Conservation (phyloP, 2,113 vertebrate species). For the Datnioides undecimradiatus region DNA sequence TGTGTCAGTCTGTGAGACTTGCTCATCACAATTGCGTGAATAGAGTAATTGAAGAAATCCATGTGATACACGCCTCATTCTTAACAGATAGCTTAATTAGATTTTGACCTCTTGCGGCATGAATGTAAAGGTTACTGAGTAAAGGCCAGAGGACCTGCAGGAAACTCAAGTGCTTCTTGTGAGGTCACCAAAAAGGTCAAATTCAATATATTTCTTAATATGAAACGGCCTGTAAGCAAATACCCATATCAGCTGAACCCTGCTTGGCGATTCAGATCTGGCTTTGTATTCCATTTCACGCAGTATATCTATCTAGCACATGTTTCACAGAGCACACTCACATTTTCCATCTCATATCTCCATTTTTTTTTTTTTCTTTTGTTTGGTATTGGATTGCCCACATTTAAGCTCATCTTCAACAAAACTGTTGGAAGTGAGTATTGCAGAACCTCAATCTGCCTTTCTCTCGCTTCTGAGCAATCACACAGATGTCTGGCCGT, state of each 20-base stretch:
- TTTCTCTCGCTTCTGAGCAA: constrained; percentile 60
- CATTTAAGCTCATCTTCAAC: constrained; percentile 38
- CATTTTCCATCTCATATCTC: constrained; percentile 3
- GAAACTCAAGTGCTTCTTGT: too few relatives aligned
- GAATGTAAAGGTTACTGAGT: background rate
- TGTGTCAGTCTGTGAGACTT: background rate
- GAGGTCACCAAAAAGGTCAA: background rate
- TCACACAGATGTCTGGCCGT: constrained; percentile 60
- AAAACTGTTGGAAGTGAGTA: constrained; percentile 24
- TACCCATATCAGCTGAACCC: background rate
- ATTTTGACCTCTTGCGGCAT: background rate
- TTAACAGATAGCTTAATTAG: background rate
- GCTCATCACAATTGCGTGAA: background rate
- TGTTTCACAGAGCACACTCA: constrained; percentile 14
- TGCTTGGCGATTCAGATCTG: constrained; percentile 12
- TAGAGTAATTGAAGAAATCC: background rate
- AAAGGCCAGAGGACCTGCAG: background rate
- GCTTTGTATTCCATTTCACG: constrained; percentile 16
- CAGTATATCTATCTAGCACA: background rate
- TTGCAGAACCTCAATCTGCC: constrained; percentile 46
- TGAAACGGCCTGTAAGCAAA: background rate
- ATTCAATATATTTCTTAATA: background rate
- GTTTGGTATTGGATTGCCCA: constrained; percentile 13
- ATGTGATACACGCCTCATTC: background rate
- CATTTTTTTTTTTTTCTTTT: constrained; percentile 7